phyloP scores from a whole-genome alignment of 2,888 invertebrate genomes.

The Chymomyza procnemis region DNA sequence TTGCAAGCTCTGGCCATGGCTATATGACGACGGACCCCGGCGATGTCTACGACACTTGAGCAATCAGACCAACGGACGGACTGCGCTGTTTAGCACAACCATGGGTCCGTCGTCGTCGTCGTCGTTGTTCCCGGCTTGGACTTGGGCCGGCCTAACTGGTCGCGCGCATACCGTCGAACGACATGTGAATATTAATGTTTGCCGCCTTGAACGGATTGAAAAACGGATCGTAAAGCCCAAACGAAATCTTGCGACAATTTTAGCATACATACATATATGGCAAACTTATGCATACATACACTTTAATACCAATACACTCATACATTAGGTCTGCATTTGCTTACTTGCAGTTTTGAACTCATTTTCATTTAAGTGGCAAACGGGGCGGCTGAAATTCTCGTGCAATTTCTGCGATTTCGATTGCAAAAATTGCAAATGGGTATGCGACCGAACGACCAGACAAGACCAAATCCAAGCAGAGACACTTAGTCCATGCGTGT shows the following conservation, averaged over 20 bases:
- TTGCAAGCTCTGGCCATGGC: conserved; percentile 9
- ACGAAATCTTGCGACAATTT: conserved; percentile 57
- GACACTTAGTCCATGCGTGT: conserved; percentile 45
- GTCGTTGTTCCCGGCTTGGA: not conserved
- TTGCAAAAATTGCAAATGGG: conserved; percentile 53
- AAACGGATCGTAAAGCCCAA: conserved; percentile 35
- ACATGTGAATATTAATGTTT: conserved; percentile 76
- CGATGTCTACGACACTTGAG: not conserved
- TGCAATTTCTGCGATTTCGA: conserved; percentile 28
- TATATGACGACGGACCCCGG: not conserved
- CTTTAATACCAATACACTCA: not conserved
- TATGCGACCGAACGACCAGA: conserved; percentile 25
- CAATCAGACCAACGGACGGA: conserved; percentile 16
- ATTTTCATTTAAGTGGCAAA: not conserved
- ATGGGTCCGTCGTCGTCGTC: not conserved
- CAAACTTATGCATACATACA: not conserved
- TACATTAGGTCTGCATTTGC: not conserved
- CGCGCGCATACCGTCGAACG: conserved; percentile 56
- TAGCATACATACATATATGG: not conserved
- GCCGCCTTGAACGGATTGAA: conserved; percentile 45
- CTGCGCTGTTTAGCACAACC: conserved; percentile 36
- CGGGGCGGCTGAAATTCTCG: conserved; percentile 7
- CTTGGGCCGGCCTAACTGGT: conserved; percentile 32
- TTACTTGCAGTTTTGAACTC: not conserved
- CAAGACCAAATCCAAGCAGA: conserved; percentile 11